Conservation (phyloP, 2,797 vertebrate genomes). For the Pangasius larnaudii region DNA sequence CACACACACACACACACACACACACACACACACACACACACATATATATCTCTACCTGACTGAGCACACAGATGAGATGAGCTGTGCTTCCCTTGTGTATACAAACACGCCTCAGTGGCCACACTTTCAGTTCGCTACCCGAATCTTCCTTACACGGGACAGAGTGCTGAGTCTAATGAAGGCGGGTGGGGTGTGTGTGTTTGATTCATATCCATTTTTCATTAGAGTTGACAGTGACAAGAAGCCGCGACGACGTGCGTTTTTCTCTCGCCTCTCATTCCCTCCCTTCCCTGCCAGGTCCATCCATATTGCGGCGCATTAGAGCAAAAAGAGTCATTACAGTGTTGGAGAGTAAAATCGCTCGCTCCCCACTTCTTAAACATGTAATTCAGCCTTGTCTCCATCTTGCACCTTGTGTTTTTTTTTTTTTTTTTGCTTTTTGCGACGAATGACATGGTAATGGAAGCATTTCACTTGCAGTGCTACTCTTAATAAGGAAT, state of each 20-base stretch:
- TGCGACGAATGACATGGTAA: neutral
- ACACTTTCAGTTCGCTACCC: conserved; percentile 56
- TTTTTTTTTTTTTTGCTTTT: neutral
- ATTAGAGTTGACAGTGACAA: conserved; percentile 61
- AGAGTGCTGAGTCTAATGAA: conserved; percentile 59
- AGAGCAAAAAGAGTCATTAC: conserved; percentile 51
- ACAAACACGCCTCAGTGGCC: conserved; percentile 54
- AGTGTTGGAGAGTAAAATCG: conserved; percentile 28
- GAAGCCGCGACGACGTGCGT: conserved; percentile 49
- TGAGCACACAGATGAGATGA: conserved; percentile 63
- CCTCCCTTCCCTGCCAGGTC: conserved; percentile 7
- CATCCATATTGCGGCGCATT: conserved; percentile 44
- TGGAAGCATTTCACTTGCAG: neutral
- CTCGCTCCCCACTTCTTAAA: conserved; percentile 3
- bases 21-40: neutral
- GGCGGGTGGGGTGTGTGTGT: conserved; percentile 20
- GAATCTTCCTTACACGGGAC: conserved; percentile 53
- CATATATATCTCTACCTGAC: conserved; percentile 60
- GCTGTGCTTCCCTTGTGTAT: conserved; percentile 56
- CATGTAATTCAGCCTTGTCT: neutral
- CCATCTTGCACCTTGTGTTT: neutral
- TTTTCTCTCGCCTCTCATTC: conserved; percentile 36
- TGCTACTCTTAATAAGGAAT: neutral
- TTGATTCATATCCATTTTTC: conserved; percentile 62
- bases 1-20: neutral